Conservation (phyloP, 2,888 invertebrate genomes). For the Eutolmus rufibarbis region DNA sequence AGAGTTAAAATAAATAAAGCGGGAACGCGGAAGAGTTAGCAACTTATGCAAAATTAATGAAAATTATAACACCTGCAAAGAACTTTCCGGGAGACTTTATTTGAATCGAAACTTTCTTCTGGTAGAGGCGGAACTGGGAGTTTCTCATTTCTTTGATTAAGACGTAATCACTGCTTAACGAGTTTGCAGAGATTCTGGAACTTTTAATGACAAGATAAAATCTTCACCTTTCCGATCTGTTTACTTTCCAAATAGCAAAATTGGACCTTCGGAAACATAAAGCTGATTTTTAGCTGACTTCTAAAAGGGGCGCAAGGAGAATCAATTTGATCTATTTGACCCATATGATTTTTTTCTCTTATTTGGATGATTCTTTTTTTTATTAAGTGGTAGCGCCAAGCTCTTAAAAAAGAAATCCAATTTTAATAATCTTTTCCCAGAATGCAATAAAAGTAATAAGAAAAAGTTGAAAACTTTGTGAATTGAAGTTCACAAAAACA, state of each 20-base stretch:
- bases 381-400: no score
- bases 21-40: background rate
- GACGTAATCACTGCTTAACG: background rate
- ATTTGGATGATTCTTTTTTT: no score
- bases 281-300: background rate
- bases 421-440: no score
- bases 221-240: background rate
- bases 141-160: background rate
- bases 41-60: slow-evolving; percentile 16
- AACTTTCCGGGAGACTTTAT: background rate
- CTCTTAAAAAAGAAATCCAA: no score
- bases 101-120: background rate
- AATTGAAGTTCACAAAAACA: no score
- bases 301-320: no score
- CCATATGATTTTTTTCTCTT: no score
- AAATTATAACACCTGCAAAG: slow-evolving; percentile 9
- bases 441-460: no score
- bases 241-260: background rate
- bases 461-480: no score
- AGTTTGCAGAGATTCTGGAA: background rate
- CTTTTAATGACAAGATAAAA: background rate
- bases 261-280: background rate
- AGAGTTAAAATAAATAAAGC: slow-evolving; percentile 8
- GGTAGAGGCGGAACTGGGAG: background rate
- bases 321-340: no score